Evolutionary conservation across 1,140 invertebrate species (phyloP), one percentile per base, ranked within the genome.

Genomic region (Pantala flavescens): DNA sequence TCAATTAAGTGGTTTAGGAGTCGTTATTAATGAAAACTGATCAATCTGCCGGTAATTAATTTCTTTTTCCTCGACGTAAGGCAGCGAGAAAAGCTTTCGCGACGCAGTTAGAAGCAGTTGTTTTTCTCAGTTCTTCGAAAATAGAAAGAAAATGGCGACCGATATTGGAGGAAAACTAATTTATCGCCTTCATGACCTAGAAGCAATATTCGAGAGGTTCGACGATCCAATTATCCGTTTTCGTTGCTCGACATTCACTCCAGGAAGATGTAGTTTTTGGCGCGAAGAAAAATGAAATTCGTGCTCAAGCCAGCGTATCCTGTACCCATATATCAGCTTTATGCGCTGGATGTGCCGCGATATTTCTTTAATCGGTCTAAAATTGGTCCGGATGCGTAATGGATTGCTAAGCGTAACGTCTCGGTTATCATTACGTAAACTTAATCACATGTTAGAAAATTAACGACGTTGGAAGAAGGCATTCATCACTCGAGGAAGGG

Each of bases 41-140:
- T 63, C 49, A 63, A 63, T 63, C 14, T 19, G 49, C 49, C 49
- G 49, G 49, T 63, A 63, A 63, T 63, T 63, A 63, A 63, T 63
- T 16, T 63, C 3, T 63, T 63, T 63, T 21, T 5, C 12, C 12
- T 63, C n/a, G 9, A 11, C 43, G 43, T 49, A 9, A 9, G 43
- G 43, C 10, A 16, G 3, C 14, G n/a, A 19, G 1, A 19, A 19
- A 16, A 21, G 49, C 3, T 21, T 63, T 21, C 49, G 49, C 49
- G 16, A 21, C 49, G 49, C 5, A 63, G 49, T 19, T 16, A 12
- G 49, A 63, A 63, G 12, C 49, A 12, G 49, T 16, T 16, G 49
- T 16, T 16, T 21, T 63, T 63, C 12, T 14, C 49, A 3, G 3
- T 63, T 1, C 3, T 3, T 3, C n/a, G 14, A 63, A 63, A 16